Percentiles rank a stretch among this genome's conserved stretches.
phyloP scores from a whole-genome alignment of 92 coral and sea anemone species.

The Phymanthus crucifer region DNA sequence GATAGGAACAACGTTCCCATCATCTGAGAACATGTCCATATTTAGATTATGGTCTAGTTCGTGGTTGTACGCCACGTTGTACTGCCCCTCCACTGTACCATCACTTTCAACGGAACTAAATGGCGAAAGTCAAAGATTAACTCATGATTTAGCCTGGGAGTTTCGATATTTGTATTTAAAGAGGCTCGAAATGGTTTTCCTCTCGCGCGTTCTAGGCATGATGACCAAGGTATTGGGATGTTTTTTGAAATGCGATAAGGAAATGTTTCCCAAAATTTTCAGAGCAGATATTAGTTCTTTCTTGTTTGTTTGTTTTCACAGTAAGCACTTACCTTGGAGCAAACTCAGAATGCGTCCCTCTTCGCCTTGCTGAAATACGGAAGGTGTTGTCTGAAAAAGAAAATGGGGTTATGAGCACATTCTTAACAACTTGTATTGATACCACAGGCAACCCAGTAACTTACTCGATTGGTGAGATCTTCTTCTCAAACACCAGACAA shows the following conservation, averaged over 20 bases:
- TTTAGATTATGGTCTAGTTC: constrained; percentile 71
- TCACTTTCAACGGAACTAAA: constrained; percentile 17
- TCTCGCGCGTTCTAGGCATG: neutral
- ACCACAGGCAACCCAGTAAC: constrained; percentile 2
- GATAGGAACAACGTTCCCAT: constrained; percentile 39
- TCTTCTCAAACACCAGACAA: constrained; percentile 47
- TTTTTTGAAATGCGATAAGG: too few relatives aligned
- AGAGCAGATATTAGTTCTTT: too few relatives aligned
- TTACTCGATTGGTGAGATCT: constrained; percentile 49
- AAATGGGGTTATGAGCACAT: too few relatives aligned
- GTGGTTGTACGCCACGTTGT: constrained; percentile 59
- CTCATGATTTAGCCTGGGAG: neutral
- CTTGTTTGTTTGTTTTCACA: too few relatives aligned
- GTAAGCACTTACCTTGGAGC: constrained; percentile 12
- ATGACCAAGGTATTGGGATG: neutral
- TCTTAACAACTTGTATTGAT: neutral
- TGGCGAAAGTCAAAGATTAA: neutral
- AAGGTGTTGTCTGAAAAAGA: constrained; percentile 19
- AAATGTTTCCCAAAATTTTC: too few relatives aligned
- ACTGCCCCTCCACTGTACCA: constrained; percentile 4
- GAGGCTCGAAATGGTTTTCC: neutral
- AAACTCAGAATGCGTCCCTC: constrained; percentile 12
- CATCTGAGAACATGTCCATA: constrained; percentile 71
- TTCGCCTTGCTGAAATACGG: constrained; percentile 20
- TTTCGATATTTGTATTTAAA: neutral